Percentiles rank a stretch among this genome's conserved stretches.
Conservation (phyloP, 2,888 invertebrate species). For the Eurytoma californica region DNA sequence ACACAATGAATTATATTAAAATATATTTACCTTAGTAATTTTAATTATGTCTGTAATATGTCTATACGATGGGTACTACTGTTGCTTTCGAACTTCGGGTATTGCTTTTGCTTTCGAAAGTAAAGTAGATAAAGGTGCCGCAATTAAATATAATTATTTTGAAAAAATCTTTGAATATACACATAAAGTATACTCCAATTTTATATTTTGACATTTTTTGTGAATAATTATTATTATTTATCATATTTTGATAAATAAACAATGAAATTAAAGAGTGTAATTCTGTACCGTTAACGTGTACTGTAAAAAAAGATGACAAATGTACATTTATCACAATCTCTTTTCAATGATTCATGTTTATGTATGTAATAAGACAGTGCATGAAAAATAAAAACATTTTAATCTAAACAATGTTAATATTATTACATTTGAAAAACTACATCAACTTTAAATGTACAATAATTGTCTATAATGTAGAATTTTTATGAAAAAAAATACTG, state of each 20-base stretch:
- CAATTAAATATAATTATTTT: not conserved
- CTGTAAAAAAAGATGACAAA: slow-evolving; percentile 1
- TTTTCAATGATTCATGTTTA: slow-evolving; percentile 33
- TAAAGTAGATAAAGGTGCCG: slow-evolving; percentile 19
- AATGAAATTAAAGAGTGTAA: not conserved
- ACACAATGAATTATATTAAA: slow-evolving; percentile 3
- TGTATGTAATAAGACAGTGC: slow-evolving; percentile 30
- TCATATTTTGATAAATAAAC: not conserved
- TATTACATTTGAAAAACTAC: slow-evolving; percentile 56
- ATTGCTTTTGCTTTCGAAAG: slow-evolving; percentile 21
- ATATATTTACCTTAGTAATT: slow-evolving; percentile 32
- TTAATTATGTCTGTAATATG: slow-evolving; percentile 6
- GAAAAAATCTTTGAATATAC: not conserved
- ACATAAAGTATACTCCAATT: too few species aligned
- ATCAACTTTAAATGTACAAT: slow-evolving; percentile 60
- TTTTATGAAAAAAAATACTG: not conserved
- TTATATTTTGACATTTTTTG: slow-evolving; percentile 1
- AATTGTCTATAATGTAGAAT: not conserved
- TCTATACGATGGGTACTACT: slow-evolving; percentile 14
- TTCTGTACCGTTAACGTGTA: not conserved
- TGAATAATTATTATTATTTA: slow-evolving; percentile 9
- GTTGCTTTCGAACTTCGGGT: slow-evolving; percentile 1
- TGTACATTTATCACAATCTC: slow-evolving; percentile 27
- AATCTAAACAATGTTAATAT: slow-evolving; percentile 5
- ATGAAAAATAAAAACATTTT: slow-evolving; percentile 29